Evolutionary conservation across 2,797 vertebrate genomes (phyloP), one percentile per base, ranked within the genome.

Genomic region (Propithecus perrieri): DNA sequence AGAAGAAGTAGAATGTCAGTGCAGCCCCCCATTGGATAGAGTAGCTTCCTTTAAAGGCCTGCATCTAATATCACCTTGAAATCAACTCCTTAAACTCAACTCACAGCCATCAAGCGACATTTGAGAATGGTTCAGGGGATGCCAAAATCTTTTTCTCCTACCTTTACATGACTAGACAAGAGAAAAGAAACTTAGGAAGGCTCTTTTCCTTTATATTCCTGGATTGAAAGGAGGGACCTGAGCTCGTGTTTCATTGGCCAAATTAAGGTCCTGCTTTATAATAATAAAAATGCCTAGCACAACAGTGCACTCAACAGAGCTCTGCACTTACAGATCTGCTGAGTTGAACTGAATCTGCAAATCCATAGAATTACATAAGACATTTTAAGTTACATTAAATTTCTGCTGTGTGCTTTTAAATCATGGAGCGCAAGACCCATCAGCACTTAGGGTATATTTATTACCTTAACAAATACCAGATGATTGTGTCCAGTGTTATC

Each of bases 401-500:
- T 96, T 95, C 75, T 92, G 93, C 85, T 83, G 84, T 79, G 81
- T 95, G 95, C 87, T 94, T 97, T 92, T 97, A 97, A 97, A 96
- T 96, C 91, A 75, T 6, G 14, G 79, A 87, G 72, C 41, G 65
- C 53, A 93, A 79, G 94, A 78, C 89, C 84, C 59, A 61, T 96
- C 89, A 92, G 93, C 89, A 92, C 94, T 97, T 96, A 85, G 74
- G 69, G 69, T 92, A 24, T 97, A 95, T 96, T 97, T 97, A 96
- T 97, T 97, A 95, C 80, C 81, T 95, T 97, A 96, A 93, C 80
- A 96, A 96, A 84, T 97, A 92, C 93, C 95, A 97, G 85, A 95
- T 79, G 96, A 89, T 94, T 76, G 95, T 81, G 97, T 6, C 71
- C 94, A 96, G 72, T 59, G 84, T 83, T 67, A 97, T 97, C 88